phyloP scores from a whole-genome alignment of 2,888 invertebrate genomes.

The Apamea epomidion region DNA sequence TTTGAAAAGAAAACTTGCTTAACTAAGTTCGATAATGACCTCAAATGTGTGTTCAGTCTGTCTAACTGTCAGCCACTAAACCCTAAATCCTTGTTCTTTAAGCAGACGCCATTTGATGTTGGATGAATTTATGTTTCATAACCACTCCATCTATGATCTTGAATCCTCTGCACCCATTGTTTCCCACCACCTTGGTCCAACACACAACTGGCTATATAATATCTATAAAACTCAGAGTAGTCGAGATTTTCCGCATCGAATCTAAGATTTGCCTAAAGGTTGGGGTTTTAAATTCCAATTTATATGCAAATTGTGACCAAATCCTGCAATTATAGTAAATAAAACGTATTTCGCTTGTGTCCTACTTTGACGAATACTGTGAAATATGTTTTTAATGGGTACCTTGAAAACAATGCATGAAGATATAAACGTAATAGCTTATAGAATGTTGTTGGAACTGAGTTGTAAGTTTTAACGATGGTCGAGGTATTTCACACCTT shows the following conservation, averaged over 20 bases:
- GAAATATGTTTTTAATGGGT: conserved; percentile 42
- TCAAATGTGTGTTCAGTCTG: too few relatives aligned
- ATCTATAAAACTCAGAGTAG: conserved; percentile 13
- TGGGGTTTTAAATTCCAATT: conserved; percentile 54
- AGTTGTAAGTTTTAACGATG: conserved; percentile 27
- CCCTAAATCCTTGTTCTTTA: background rate
- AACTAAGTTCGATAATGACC: background rate
- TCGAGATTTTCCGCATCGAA: conserved; percentile 51
- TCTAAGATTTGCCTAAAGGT: conserved; percentile 56
- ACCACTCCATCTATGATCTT: conserved; percentile 1
- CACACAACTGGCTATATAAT: background rate
- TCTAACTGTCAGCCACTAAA: too few relatives aligned
- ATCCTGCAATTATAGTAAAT: conserved; percentile 53
- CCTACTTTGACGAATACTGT: conserved; percentile 41
- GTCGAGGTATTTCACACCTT: conserved; percentile 17
- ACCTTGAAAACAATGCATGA: conserved; percentile 45
- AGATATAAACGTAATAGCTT: conserved; percentile 16
- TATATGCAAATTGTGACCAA: conserved; percentile 54
- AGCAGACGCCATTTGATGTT: background rate
- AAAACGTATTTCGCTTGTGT: conserved; percentile 49
- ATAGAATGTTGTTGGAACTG: conserved; percentile 11
- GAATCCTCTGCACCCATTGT: background rate
- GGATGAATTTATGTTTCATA: background rate
- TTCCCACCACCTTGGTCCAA: background rate
- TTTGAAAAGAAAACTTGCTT: background rate